Base-by-base conservation (phyloP, 1,140 invertebrate genomes). In the Drosophila rhopaloa region DNA sequence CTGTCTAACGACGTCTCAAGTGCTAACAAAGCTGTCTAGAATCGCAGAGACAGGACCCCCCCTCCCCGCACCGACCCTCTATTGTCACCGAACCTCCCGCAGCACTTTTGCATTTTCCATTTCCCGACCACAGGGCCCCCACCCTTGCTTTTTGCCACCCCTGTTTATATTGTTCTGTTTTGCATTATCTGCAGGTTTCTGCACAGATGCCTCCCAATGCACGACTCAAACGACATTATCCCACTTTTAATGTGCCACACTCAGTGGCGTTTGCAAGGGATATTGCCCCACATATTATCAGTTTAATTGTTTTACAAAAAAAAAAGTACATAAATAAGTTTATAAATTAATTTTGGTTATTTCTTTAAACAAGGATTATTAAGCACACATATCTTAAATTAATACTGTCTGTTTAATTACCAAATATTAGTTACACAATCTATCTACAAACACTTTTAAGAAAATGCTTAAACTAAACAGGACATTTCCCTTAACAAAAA, bases 101-200 rank as follows among this genome's bases (percentile, higher is more conserved):
- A 50, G 63, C 63, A 50, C 43, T 54, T 54, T 54, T 35, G 24
- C 47, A 32, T 29, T 50, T 50, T 50, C 37, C 48, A 41, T 43
- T 43, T 43, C 16, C 48, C 37, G 1, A 19, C 40, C 24, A 1
- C 55, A 16, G 29, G 16, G 7, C 14, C 14, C 2, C 27, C 27
- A 7, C 24, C 14, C 10, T 16, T 16, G 9, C 2, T 14, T 38
- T 10, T 4, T 11, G 37, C 43, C 55, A 1, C 37, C 35, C 35
- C 14, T 66, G 61, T 59, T 76, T 76, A 48, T 62, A 76, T 76
- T 76, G 73, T 76, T 67, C 53, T 54, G 62, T 66, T 67, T 76
- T 46, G 73, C 74, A 67, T 76, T 76, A 76, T 76, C 74, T 55
- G 72, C 43, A 76, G 50, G 72, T 76, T 76, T 76, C 63, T 59